Base-by-base conservation (phyloP, 2,113 vertebrate genomes). In the Zosterops pallidus region DNA sequence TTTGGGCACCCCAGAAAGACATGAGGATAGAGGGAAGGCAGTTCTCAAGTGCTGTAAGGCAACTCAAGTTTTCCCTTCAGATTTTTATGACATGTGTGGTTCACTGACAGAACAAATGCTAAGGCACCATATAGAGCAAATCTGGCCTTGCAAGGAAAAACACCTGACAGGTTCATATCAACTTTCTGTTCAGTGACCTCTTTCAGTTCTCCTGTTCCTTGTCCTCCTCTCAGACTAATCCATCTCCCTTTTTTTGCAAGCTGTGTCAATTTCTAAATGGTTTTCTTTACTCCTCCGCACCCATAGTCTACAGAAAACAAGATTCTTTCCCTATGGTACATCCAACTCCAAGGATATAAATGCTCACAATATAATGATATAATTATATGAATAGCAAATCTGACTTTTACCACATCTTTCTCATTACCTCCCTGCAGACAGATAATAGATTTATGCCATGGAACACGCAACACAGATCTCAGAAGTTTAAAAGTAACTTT, bases 271-370 rank as follows among this genome's bases (percentile, higher is more conserved):
- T 95, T 89, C 91, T 71, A 84, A 86, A 82, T 19, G 37, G 26
- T 72, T 90, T 87, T 70, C 60, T 83, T 80, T 83, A 50, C 31
- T 94, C 83, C 85, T 90, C 53, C 82, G 90, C 72, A 59, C 33
- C 60, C 50, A 69, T n/a, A 71, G 44, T 60, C 55, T 70, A 44
- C 14, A 81, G 76, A 35, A 90, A 92, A 94, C 8, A 33, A 90
- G 56, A 83, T 16, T 41, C 77, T 65, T 64, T 90, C 85, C 67
- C 68, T 9, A 8, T 2, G 5, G 52, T 65, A 64, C 39, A 35
- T 46, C 62, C 68, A 87, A 1, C n/a, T 92, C 68, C 3, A 25
- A 39, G 39, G 56, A 80, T 37, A 83, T 31, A 83, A 93, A 91
- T 24, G 25, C 17, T 87, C 50, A 47, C 25, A 47, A 60, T 42